phyloP scores from a whole-genome alignment of 1,140 invertebrate genomes.

The Helicorthomorpha holstii region DNA sequence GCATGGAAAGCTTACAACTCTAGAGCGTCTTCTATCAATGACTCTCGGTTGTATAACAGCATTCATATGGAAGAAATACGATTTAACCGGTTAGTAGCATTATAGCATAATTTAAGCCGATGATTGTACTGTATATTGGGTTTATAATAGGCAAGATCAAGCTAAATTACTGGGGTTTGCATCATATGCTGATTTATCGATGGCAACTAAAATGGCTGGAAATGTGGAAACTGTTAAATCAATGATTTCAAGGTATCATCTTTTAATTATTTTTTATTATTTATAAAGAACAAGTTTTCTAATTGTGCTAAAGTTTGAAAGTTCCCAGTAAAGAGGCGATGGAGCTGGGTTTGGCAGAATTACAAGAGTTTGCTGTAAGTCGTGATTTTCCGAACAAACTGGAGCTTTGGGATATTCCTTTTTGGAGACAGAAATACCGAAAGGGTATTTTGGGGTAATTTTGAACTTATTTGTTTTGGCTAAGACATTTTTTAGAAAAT shows the following conservation, averaged over 20 bases:
- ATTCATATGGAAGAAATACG: slow-evolving; percentile 59
- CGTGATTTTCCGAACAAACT: slow-evolving; percentile 50
- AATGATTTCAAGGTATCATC: slow-evolving; percentile 52
- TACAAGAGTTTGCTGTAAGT: slow-evolving; percentile 56
- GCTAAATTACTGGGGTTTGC: slow-evolving; percentile 61
- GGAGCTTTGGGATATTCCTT: slow-evolving; percentile 68
- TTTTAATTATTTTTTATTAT: slow-evolving; percentile 9
- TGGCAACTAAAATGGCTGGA: slow-evolving; percentile 88
- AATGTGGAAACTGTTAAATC: slow-evolving; percentile 55
- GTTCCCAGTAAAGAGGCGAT: slow-evolving; percentile 40
- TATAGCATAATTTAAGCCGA: background rate
- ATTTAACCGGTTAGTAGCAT: slow-evolving; percentile 30
- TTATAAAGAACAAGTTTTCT: slow-evolving; percentile 9
- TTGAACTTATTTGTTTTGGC: background rate
- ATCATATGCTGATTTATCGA: slow-evolving; percentile 64
- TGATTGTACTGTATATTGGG: no score
- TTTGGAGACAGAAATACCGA: slow-evolving; percentile 52
- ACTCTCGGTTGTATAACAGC: slow-evolving; percentile 49
- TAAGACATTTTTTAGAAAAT: background rate
- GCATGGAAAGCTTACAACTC: slow-evolving; percentile 57
- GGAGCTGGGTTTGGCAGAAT: slow-evolving; percentile 47
- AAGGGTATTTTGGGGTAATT: slow-evolving; percentile 36
- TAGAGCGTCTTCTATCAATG: slow-evolving; percentile 44
- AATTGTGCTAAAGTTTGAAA: slow-evolving; percentile 8
- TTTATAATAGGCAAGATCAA: slow-evolving; percentile 41